phyloP scores from a whole-genome alignment of 2,113 vertebrate species.

The Daubentonia madagascariensis region DNA sequence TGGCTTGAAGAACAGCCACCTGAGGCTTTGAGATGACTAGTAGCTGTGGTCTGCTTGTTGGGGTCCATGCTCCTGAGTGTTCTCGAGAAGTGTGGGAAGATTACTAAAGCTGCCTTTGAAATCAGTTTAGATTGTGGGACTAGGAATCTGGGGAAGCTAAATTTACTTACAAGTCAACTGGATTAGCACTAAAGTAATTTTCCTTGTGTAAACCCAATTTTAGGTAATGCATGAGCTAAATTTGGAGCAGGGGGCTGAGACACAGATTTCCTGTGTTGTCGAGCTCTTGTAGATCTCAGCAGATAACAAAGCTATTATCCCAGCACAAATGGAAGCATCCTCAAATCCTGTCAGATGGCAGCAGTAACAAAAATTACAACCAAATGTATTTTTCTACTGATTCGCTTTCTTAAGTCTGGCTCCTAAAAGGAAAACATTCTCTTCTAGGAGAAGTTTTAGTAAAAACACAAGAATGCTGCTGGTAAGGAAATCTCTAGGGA shows the following conservation, averaged over 20 bases:
- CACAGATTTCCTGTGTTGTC: not conserved
- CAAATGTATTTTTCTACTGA: conserved; percentile 31
- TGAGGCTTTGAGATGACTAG: not conserved
- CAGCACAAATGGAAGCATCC: not conserved
- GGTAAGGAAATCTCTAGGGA: not conserved
- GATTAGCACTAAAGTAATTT: conserved; percentile 14
- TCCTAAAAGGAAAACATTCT: conserved; percentile 37
- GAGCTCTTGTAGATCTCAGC: not conserved
- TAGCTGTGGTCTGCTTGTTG: not conserved
- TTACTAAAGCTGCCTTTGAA: not conserved
- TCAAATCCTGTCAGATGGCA: conserved; percentile 39
- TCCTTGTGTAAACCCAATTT: conserved; percentile 22
- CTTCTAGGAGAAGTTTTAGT: not conserved
- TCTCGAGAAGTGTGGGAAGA: not conserved
- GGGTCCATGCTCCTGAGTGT: no score
- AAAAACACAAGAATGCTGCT: not conserved
- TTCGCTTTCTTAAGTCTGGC: not conserved
- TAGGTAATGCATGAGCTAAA: conserved; percentile 5
- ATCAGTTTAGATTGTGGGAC: not conserved
- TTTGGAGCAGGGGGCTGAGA: not conserved
- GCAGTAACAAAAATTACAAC: conserved; percentile 57
- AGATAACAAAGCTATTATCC: conserved; percentile 47
- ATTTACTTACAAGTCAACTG: conserved; percentile 16
- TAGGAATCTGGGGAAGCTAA: not conserved
- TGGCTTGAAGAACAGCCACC: not conserved